A percentile compares a stretch with the other conserved stretches of the same genome.
These are phyloP conservation scores for Phataginus tricuspis DNA, from an alignment of 2,797 vertebrate genomes.

Conservation along the genomic window DNA sequence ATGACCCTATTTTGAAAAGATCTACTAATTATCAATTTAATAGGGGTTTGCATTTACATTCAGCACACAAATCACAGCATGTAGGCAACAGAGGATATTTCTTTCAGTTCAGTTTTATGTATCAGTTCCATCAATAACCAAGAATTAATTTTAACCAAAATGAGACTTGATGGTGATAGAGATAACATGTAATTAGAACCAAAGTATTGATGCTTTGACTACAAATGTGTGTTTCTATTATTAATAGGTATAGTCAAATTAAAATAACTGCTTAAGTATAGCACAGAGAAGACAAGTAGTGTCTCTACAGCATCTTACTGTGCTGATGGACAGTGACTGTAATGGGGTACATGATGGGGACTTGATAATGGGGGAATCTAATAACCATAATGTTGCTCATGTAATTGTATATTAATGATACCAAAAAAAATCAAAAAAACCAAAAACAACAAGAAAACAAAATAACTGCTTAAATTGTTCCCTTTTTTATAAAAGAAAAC, in stretches of 20 bases:
- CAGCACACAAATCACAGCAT: not conserved
- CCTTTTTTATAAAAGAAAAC: not conserved
- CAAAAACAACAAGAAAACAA: not conserved
- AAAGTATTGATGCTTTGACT: not conserved
- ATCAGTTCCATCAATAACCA: not conserved
- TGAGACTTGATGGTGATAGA: not conserved
- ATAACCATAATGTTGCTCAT: no score
- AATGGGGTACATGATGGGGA: no score
- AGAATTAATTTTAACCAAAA: conserved; percentile 6
- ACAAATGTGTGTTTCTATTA: not conserved
- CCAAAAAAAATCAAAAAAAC: no score
- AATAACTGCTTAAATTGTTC: not conserved
- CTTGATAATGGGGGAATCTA: no score
- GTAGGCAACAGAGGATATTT: not conserved
- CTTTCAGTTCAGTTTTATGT: not conserved
- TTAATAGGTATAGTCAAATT: not conserved
- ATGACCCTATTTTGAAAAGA: not conserved
- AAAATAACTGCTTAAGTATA: not conserved
- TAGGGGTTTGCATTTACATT: not conserved
- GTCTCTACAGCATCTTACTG: no score
- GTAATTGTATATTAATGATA: no score
- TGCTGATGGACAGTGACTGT: no score
- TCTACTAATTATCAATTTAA: not conserved
- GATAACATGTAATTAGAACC: not conserved
- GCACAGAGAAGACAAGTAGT: no score